Evolutionary conservation across 2,113 vertebrate species (phyloP), one percentile per base, ranked within the genome.

Genomic region (Dromiciops gliroides): DNA sequence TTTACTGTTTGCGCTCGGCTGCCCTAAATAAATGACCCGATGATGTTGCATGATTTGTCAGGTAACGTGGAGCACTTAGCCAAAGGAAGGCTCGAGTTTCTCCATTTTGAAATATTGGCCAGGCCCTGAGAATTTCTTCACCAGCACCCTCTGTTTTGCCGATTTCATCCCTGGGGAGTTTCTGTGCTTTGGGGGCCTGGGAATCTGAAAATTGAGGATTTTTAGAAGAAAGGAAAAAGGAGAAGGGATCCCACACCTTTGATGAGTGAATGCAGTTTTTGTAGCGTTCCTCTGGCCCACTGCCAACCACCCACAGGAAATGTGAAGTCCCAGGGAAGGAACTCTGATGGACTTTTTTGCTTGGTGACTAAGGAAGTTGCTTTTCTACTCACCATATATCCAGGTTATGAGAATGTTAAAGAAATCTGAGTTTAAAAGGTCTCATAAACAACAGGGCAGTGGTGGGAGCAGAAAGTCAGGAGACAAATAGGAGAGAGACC

Each of bases 131-230:
- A 75, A 83, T 28, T 49, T 89, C 91, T 96, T 90, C 52, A 0
- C 2, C n/a, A 95, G 93, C 94, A 95, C 95, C 92, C 92, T 97
- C 92, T 96, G 50, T 96, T 97, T 92, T 83, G 75, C 94, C 94
- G 60, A 90, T 91, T 91, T 95, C 94, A 91, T 90, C 94, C 91
- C 0, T 0, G 0, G 51, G 93, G 93, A 96, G 49, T 49, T 0
- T 48, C 26, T 31, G 93, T 93, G 75, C n/a, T 89, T 94, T 92
- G 92, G 50, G 95, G 96, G 95, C 83, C 83, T 92, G 93, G 48
- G 48, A n/a, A 83, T 37, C 31, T 67, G 37, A 67, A 67, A 67
- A 67, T 4, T 67, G 28, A 31, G 60, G 67, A 83, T 83, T 83
- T 83, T 75, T 75, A 16, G 60, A 75, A 75, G 60, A 75, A 75